Base-by-base conservation (phyloP, 2,113 vertebrate genomes). In the Argyrosomus japonicus region DNA sequence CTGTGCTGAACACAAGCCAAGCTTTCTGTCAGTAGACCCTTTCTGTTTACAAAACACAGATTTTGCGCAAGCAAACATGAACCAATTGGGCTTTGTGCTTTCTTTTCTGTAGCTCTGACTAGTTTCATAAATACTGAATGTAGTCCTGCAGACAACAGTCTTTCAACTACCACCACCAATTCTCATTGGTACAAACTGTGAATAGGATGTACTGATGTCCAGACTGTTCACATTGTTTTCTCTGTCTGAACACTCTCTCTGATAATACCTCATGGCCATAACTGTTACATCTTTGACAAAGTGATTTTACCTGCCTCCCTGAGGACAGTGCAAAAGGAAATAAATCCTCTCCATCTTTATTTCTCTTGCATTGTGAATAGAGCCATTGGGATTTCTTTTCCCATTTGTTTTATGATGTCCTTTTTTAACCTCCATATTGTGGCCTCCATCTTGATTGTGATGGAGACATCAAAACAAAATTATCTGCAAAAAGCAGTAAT, bases 401-500 rank as follows among this genome's bases (percentile, higher is more conserved):
- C 27, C 6, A 5, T 73, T 57, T 21, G 60, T 58, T 69, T 68
- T 27, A 77, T 56, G 40, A 82, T 67, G 53, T 79, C 48, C 50
- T 68, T 74, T 56, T 81, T 45, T 60, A 70, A 78, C 69, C 74
- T 62, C 47, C 2, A 17, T 64, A 25, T 48, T 56, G 8, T 4
- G 4, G 23, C 19, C 21, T 54, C 25, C 25, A 68, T 73, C 29
- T 11, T 63, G 25, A 75, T 75, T 29, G 71, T 61, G 60, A 77
- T n/a, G 21, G 36, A 51, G 32, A 75, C 32, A 65, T 36, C 64
- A 51, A 50, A 73, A 84, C 23, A 48, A 69, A 77, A 81, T 64
- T 7, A 69, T 70, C 36, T 78, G 36, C 53, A 65, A 64, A 77
- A 21, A 73, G 64, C 64, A 78, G 51, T 65, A 61, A 74, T 75